Evolutionary conservation across 2,888 invertebrate genomes (phyloP), one percentile per base, ranked within the genome.

Genomic region (Hydriomena furcata): DNA sequence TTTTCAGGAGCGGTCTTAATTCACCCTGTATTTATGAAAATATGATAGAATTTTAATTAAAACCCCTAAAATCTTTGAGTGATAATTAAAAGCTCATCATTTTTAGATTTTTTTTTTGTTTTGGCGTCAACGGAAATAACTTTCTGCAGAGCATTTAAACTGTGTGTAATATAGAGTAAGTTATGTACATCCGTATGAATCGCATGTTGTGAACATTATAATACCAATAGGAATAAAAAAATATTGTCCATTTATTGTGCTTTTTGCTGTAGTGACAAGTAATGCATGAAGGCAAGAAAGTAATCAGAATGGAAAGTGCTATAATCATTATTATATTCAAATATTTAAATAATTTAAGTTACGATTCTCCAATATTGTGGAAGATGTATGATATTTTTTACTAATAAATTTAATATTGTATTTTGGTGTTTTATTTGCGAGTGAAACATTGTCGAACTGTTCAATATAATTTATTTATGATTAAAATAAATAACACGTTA

Each of bases 331-430:
- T 85, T 72, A 86, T 88, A 87, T 87, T 88, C 86, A 86, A 87
- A 86, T 89, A 83, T 84, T 84, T 83, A 85, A 84, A 76, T 80
- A 84, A 83, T 87, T 74, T 89, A 88, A 89, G 88, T 89, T 88
- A 88, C 64, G 78, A 87, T 88, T 90, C 87, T 88, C 88, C 90
- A 85, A 87, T 87, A 88, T 88, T 89, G 87, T 88, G 90, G 90
- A 89, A 88, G 89, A 90, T 89, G 90, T 89, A 90, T 90, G 86
- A 90, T 90, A 90, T 90, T 90, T 89, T 90, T 89, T 90, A 90
- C 90, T 90, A 90, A 90, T 90, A 90, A 90, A 90, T 90, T 90
- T 90, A 90, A 89, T 90, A 90, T 88, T 89, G 84, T 89, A 89
- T 40, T 52, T 40, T 37, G 44, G 68, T 52, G 76, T 85, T 85